Percentiles rank a stretch among this genome's conserved stretches.
Evolutionary conservation across 1,140 invertebrate species (phyloP).

Genomic region (Scylla paramamosain): DNA sequence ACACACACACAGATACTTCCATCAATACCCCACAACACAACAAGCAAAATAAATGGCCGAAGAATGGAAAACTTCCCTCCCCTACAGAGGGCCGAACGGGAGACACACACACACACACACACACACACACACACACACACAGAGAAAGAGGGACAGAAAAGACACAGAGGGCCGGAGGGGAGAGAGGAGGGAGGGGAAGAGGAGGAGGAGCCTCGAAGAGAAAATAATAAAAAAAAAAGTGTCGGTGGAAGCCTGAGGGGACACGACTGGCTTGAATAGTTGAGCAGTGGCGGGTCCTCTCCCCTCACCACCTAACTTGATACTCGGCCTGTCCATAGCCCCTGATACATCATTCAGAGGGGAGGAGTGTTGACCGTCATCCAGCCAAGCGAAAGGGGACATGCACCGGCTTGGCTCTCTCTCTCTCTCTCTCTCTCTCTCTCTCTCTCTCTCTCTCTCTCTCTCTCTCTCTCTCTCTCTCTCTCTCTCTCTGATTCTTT

Average conservation of each 20-base stretch:
- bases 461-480: conserved; percentile 31
- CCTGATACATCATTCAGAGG: conserved; percentile 69
- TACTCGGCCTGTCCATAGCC: conserved; percentile 74
- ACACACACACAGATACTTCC: neutral
- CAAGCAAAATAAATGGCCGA: neutral
- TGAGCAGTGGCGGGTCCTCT: conserved; percentile 37
- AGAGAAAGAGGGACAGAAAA: neutral
- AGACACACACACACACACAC: neutral
- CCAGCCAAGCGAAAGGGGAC: conserved; percentile 33
- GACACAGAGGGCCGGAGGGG: neutral
- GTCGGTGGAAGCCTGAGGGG: neutral
- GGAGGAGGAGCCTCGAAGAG: neutral
- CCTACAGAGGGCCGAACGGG: neutral
- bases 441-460: conserved; percentile 51
- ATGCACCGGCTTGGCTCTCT: conserved; percentile 47
- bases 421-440: conserved; percentile 28
- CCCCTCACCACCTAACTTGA: conserved; percentile 71
- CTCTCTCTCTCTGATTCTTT: neutral
- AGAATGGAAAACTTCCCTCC: neutral
- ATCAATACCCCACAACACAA: neutral
- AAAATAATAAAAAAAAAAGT: neutral
- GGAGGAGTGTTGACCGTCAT: conserved; percentile 62
- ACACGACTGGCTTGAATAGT: neutral
- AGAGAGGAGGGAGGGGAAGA: neutral
- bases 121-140: neutral